Conservation (phyloP, 2,888 invertebrate species). For the Ditula angustiorana region DNA sequence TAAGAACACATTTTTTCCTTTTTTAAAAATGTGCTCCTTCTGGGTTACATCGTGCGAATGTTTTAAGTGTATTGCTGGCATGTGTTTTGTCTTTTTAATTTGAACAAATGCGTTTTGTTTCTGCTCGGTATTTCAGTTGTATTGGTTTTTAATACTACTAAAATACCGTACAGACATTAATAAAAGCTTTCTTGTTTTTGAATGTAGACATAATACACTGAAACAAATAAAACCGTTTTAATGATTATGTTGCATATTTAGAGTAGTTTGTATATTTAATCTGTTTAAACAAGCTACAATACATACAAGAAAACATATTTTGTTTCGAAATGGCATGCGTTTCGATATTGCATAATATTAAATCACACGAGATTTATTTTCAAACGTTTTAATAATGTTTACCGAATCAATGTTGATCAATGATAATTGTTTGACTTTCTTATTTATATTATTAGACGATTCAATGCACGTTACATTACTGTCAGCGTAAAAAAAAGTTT, state of each 20-base stretch:
- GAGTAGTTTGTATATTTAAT: too few species aligned
- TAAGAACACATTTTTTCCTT: slow-evolving; percentile 74
- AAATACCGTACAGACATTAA: neutral
- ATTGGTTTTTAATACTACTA: slow-evolving; percentile 3
- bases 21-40: slow-evolving; percentile 65
- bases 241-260: too few species aligned
- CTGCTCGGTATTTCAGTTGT: slow-evolving; percentile 37
- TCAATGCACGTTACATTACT: slow-evolving; percentile 41
- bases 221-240: too few species aligned
- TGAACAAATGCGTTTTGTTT: slow-evolving; percentile 67
- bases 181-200: too few species aligned
- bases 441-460: slow-evolving; percentile 32
- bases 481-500: slow-evolving; percentile 60
- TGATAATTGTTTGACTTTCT: slow-evolving; percentile 22
- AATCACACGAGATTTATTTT: neutral
- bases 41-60: slow-evolving; percentile 69
- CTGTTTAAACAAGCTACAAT: too few species aligned
- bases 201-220: too few species aligned
- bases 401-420: slow-evolving; percentile 2
- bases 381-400: slow-evolving; percentile 4
- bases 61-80: slow-evolving; percentile 74
- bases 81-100: slow-evolving; percentile 70
- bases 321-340: neutral
- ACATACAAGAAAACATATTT: too few species aligned
- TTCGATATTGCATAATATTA: neutral